phyloP scores from a whole-genome alignment of 1,140 invertebrate genomes.

The Neodiprion pinetum region DNA sequence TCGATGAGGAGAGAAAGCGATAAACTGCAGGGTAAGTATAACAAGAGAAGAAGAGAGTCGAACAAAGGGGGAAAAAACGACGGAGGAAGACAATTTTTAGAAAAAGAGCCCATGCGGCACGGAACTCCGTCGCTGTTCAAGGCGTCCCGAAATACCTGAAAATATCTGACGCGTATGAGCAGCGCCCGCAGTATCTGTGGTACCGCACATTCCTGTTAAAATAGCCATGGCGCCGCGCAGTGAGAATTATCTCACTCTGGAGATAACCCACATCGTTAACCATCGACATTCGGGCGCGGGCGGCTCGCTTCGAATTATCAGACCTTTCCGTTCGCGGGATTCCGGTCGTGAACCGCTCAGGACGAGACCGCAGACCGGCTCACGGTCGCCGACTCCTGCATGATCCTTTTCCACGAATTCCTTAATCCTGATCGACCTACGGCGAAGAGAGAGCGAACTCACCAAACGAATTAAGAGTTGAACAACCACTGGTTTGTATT shows the following conservation, averaged over 20 bases:
- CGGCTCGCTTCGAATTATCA: background rate
- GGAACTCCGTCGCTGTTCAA: background rate
- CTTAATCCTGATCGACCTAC: too few species aligned
- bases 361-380: too few species aligned
- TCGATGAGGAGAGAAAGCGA: too few species aligned
- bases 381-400: background rate
- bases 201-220: conserved; percentile 5
- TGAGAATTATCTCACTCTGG: background rate
- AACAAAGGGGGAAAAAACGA: too few species aligned
- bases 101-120: background rate
- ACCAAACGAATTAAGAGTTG: too few species aligned
- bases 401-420: background rate
- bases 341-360: too few species aligned
- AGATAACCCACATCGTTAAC: conserved; percentile 7
- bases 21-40: too few species aligned
- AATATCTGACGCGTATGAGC: conserved; percentile 1
- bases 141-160: conserved; percentile 3
- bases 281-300: background rate
- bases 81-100: too few species aligned
- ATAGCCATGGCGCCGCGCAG: conserved; percentile 3
- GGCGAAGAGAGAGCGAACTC: too few species aligned
- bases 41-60: too few species aligned
- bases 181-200: background rate
- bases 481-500: too few species aligned
- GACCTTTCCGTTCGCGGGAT: background rate